Conservation (phyloP, 2,797 vertebrate genomes). For the Hephaestus fuliginosus region DNA sequence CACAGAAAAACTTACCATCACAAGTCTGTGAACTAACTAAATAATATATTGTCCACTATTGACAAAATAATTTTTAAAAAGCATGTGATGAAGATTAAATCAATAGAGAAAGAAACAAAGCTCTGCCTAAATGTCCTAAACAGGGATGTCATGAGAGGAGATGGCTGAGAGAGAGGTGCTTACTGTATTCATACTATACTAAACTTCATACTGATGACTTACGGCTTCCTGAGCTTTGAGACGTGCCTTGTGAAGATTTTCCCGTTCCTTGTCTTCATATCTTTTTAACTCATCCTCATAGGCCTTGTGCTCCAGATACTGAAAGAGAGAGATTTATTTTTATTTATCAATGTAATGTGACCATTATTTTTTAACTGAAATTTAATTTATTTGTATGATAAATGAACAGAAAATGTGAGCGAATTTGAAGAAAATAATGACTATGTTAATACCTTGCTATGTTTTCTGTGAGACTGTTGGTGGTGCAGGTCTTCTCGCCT, state of each 20-base stretch:
- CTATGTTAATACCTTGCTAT: constrained; percentile 55
- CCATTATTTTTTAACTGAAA: not conserved
- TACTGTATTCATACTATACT: not conserved
- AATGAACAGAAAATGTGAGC: not conserved
- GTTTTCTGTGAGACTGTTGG: constrained; percentile 61
- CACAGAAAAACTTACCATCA: not conserved
- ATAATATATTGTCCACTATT: not conserved
- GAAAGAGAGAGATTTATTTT: constrained; percentile 22
- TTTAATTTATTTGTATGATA: not conserved
- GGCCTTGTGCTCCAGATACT: constrained; percentile 81
- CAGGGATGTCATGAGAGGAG: not conserved
- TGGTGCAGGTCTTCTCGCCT: constrained; percentile 68
- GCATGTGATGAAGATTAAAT: not conserved
- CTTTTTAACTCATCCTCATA: constrained; percentile 88
- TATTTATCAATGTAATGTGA: not conserved
- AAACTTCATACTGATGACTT: constrained; percentile 55
- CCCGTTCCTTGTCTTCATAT: constrained; percentile 84
- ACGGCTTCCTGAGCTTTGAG: constrained; percentile 84
- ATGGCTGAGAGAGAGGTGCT: not conserved
- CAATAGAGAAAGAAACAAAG: not conserved
- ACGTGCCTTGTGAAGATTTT: constrained; percentile 81
- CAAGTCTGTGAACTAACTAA: not conserved
- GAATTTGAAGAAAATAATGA: not conserved
- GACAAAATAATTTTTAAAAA: not conserved
- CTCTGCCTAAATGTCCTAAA: not conserved